A percentile compares a stretch with the other conserved stretches of the same genome.
phyloP scores from a whole-genome alignment of 2,888 invertebrate genomes.

The Campaea margaritaria region DNA sequence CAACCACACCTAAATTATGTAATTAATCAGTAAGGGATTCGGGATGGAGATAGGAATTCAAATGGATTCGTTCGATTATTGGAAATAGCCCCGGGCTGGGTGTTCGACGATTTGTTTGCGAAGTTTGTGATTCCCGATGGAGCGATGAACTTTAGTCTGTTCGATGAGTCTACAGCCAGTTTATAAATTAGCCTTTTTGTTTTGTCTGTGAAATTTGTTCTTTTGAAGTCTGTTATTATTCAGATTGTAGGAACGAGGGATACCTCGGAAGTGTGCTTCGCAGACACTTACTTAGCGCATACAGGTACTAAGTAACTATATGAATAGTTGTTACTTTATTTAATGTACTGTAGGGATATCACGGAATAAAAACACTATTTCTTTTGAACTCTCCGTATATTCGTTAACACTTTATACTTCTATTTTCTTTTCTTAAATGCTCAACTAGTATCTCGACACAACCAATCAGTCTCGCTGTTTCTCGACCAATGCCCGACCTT shows the following conservation, averaged over 20 bases:
- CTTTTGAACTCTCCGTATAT: too few relatives aligned
- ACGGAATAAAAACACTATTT: too few relatives aligned
- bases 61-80: constrained; percentile 57
- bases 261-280: too few relatives aligned
- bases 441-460: too few relatives aligned
- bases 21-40: constrained; percentile 46
- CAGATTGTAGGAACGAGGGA: background rate
- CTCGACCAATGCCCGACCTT: too few relatives aligned
- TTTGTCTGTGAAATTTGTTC: constrained; percentile 16
- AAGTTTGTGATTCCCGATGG: constrained; percentile 53
- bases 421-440: too few relatives aligned
- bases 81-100: constrained; percentile 49
- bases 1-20: constrained; percentile 44
- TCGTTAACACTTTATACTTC: too few relatives aligned
- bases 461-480: too few relatives aligned
- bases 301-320: too few relatives aligned
- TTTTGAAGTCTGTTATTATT: background rate
- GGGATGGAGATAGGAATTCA: constrained; percentile 45
- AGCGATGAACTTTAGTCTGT: constrained; percentile 39
- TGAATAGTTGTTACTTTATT: too few relatives aligned
- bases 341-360: too few relatives aligned
- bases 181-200: constrained; percentile 33
- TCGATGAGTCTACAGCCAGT: constrained; percentile 27
- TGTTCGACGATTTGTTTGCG: constrained; percentile 52
- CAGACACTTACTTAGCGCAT: too few relatives aligned